These are phyloP conservation scores for Globodera rostochiensis DNA, from an alignment of 1,140 invertebrate species.

Conservation along the genomic window DNA sequence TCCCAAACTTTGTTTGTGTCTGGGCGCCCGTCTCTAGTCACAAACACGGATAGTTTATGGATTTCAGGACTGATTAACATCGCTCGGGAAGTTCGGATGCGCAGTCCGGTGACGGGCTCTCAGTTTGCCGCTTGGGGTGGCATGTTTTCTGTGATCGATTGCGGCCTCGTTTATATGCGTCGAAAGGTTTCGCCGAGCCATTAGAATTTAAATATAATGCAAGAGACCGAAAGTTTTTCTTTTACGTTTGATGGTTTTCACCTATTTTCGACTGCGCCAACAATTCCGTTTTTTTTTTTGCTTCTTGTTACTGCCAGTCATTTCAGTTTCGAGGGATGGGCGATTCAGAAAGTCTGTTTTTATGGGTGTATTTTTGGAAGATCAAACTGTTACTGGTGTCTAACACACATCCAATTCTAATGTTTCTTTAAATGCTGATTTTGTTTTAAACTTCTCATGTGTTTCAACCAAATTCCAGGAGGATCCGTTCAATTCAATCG, in stretches of 20 bases:
- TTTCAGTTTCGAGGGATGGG: too few relatives aligned
- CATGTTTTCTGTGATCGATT: constrained; percentile 95
- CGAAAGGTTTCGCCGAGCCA: constrained; percentile 77
- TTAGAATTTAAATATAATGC: constrained; percentile 15
- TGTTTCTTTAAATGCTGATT: constrained; percentile 5
- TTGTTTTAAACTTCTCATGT: constrained; percentile 11
- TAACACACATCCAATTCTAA: constrained; percentile 1
- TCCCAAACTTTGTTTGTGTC: too few relatives aligned
- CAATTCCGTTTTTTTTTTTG: not conserved
- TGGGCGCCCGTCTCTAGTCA: not conserved
- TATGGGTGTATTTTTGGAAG: too few relatives aligned
- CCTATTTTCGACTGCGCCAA: constrained; percentile 15
- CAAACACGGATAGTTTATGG: too few relatives aligned
- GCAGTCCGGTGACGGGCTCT: constrained; percentile 59
- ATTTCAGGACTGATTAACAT: constrained; percentile 26
- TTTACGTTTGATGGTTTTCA: constrained; percentile 17
- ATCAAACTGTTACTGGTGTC: too few relatives aligned
- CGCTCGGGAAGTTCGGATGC: constrained; percentile 52
- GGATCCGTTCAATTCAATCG: constrained; percentile 78
- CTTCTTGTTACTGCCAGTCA: too few relatives aligned
- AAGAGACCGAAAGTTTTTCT: not conserved
- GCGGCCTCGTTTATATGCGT: constrained; percentile 85
- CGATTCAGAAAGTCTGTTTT: too few relatives aligned
- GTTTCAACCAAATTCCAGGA: constrained; percentile 59
- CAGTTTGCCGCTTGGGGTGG: constrained; percentile 73